phyloP scores from a whole-genome alignment of 2,113 vertebrate species.

The Cairina moschata region DNA sequence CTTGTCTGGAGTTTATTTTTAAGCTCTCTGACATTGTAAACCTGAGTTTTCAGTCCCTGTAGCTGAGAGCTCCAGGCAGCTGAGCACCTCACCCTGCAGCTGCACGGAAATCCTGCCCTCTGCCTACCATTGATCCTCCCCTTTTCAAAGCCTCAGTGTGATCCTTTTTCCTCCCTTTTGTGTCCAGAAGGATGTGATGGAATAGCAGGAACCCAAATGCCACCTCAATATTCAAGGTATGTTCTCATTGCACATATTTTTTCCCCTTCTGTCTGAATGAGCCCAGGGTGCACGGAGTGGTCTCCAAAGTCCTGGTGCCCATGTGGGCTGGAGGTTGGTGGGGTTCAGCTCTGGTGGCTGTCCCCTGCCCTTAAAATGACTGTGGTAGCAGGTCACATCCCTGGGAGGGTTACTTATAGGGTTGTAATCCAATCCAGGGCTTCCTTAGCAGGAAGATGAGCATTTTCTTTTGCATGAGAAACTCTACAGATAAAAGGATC shows the following conservation, averaged over 20 bases:
- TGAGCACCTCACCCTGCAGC: background rate
- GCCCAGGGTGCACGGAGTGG: too few relatives aligned
- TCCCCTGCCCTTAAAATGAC: background rate
- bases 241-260: background rate
- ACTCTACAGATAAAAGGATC: background rate
- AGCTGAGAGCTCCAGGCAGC: too few relatives aligned
- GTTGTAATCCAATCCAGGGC: background rate
- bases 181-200: too few relatives aligned
- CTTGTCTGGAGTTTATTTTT: background rate
- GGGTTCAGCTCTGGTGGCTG: background rate
- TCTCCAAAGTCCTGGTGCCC: background rate
- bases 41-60: background rate
- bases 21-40: background rate
- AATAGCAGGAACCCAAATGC: fast-evolving
- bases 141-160: background rate
- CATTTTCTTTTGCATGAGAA: background rate
- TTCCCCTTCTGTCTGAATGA: background rate
- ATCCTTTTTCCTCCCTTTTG: background rate
- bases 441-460: background rate
- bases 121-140: background rate
- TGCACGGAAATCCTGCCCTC: background rate
- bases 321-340: background rate
- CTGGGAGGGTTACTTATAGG: too few relatives aligned
- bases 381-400: background rate
- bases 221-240: too few relatives aligned